Conservation (phyloP, 2,888 invertebrate genomes). For the Argyresthia albistria region DNA sequence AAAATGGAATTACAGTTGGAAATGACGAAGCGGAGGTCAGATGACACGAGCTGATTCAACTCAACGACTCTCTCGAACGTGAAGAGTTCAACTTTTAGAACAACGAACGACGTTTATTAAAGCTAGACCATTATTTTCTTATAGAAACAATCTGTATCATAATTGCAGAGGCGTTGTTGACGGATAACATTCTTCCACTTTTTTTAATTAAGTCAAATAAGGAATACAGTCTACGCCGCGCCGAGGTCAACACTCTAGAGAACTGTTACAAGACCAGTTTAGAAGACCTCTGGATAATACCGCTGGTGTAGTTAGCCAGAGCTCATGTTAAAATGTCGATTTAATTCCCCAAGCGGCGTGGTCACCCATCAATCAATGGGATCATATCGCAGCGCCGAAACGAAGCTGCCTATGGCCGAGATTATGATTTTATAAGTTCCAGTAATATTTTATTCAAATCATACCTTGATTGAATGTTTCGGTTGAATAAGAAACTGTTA, state of each 20-base stretch:
- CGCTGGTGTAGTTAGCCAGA: conserved; percentile 11
- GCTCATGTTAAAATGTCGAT: conserved; percentile 24
- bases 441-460: conserved; percentile 69
- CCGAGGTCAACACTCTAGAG: conserved; percentile 59
- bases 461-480: conserved; percentile 61
- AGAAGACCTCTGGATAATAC: conserved; percentile 10
- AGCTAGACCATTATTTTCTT: conserved; percentile 12
- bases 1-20: conserved; percentile 22
- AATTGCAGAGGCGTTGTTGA: conserved; percentile 47
- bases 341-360: conserved; percentile 42
- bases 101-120: too few relatives aligned
- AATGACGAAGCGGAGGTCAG: conserved; percentile 12
- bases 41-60: conserved; percentile 6
- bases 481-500: conserved; percentile 14
- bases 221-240: conserved; percentile 37
- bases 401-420: conserved; percentile 37
- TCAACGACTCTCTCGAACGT: not conserved
- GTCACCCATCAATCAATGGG: conserved; percentile 71
- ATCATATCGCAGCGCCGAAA: conserved; percentile 62
- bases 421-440: conserved; percentile 65
- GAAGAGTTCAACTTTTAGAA: too few relatives aligned
- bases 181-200: conserved; percentile 55
- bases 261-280: conserved; percentile 32
- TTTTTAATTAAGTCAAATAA: conserved; percentile 66
- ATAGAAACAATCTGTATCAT: conserved; percentile 27